phyloP scores from a whole-genome alignment of 2,113 vertebrate genomes.

The Hystrix cristata region DNA sequence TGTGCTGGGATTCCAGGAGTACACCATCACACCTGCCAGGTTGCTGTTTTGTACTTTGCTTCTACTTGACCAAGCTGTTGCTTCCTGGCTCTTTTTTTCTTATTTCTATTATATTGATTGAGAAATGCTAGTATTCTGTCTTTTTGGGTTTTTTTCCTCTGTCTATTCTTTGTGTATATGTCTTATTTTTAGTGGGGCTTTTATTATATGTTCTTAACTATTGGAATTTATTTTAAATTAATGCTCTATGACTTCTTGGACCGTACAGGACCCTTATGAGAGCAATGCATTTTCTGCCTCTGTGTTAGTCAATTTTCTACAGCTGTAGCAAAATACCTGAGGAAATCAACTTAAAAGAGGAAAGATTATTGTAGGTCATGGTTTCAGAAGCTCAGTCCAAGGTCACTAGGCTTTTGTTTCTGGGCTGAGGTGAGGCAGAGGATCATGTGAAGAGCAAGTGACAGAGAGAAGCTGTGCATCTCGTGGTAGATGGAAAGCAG shows the following conservation, averaged over 20 bases:
- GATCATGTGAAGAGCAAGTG: too few relatives aligned
- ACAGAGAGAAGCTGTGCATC: neutral
- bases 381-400: neutral
- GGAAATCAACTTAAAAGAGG: neutral
- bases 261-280: neutral
- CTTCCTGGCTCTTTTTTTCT: neutral
- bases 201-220: neutral
- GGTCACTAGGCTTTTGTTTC: neutral
- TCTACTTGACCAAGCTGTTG: neutral
- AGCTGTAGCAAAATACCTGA: neutral
- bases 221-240: neutral
- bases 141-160: neutral
- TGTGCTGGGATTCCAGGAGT: neutral
- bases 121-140: neutral
- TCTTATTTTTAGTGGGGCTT: neutral
- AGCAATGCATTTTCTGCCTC: neutral
- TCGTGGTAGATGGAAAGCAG: neutral
- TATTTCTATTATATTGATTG: neutral
- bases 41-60: neutral
- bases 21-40: neutral
- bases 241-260: neutral
- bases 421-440: too few relatives aligned
- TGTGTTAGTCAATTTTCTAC: neutral
- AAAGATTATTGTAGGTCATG: neutral
- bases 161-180: neutral